Base-by-base conservation (phyloP, 2,113 vertebrate genomes). In the Thinocorus orbignyianus region DNA sequence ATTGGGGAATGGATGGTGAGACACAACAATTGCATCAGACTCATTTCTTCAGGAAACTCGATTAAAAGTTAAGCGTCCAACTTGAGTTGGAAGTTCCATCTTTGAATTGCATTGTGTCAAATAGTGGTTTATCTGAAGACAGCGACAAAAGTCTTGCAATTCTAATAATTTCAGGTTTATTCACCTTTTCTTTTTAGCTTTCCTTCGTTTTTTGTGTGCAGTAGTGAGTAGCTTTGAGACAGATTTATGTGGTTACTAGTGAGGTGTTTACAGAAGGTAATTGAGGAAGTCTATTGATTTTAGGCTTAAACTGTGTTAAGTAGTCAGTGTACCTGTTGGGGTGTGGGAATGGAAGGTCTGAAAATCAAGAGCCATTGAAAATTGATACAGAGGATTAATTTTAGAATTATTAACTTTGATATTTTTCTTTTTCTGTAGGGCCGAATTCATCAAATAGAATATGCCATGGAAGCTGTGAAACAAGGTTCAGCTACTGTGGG, bases 381-480 rank as follows among this genome's bases (percentile, higher is more conserved):
- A n/a, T 10, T 60, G 42, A 9, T 39, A 68, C 6, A 52, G 71
- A 17, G 41, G 31, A 30, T 82, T 62, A 30, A 39, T 22, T 73
- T 14, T 22, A 54, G 24, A 33, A 28, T 51, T 8, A 13, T 11
- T 33, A 9, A 25, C 35, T 68, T 74, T 33, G 26, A 6, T 88
- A 95, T 96, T 90, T 23, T 81, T 95, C 41, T 88, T 95, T 97
- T 90, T 24, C 46, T 96, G 51, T 74, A 98, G 98, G 98, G 99
- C 28, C 99, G 99, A 73, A 99, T 99, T 95, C 99, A 99, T 97
- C 99, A 99, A 97, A 99, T 99, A 68, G 99, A 99, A 83, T 99
- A 99, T 88, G 99, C 99, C 64, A 99, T 99, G 99, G 99, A 99
- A 97, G 99, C 99, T 25, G 99, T 99, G 96, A 99, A 99, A 83